These are phyloP conservation scores for Epinotia bilunana DNA, from an alignment of 2,888 invertebrate species.

Conservation along the genomic window DNA sequence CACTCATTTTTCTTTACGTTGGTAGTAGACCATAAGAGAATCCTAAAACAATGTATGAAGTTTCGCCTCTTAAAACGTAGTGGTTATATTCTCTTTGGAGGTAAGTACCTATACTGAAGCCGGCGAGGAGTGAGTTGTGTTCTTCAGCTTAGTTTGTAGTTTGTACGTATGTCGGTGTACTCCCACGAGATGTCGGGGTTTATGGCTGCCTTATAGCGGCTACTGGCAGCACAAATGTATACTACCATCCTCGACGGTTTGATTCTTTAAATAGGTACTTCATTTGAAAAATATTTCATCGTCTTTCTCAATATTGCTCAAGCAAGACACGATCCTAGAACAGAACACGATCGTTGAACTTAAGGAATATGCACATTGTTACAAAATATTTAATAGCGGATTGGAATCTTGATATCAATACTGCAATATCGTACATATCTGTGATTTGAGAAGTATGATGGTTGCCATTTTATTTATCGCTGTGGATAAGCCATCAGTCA, in stretches of 20 bases:
- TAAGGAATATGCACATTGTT: too few species aligned
- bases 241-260: neutral
- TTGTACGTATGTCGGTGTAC: slow-evolving; percentile 8
- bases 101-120: neutral
- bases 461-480: too few species aligned
- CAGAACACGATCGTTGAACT: neutral
- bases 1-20: too few species aligned
- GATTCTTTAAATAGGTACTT: neutral
- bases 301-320: neutral
- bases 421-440: too few species aligned
- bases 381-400: too few species aligned
- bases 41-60: too few species aligned
- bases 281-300: neutral
- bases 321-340: neutral
- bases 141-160: slow-evolving; percentile 16
- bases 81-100: too few species aligned
- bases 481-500: too few species aligned
- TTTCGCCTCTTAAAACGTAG: too few species aligned
- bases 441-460: too few species aligned
- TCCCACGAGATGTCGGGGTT: neutral
- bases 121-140: slow-evolving; percentile 14
- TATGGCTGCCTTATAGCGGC: slow-evolving; percentile 10
- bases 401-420: too few species aligned
- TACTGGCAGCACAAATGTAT: slow-evolving; percentile 3
- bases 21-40: too few species aligned